phyloP scores from a whole-genome alignment of 1,140 invertebrate species.

The Neodiprion fabricii region DNA sequence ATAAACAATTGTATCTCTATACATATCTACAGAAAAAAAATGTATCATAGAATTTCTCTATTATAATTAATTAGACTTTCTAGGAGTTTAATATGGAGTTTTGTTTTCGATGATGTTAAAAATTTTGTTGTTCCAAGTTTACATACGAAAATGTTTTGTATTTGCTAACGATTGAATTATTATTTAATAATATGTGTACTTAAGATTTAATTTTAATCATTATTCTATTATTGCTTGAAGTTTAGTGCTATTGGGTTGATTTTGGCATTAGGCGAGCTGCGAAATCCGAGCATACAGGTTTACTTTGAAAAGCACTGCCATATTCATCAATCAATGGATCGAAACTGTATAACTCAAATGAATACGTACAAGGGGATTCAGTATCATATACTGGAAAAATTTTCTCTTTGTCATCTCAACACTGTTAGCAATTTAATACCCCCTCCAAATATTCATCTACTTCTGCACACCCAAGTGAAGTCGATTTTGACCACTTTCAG shows the following conservation, averaged over 20 bases:
- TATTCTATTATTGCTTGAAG: constrained; percentile 57
- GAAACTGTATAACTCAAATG: background rate
- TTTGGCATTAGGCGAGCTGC: constrained; percentile 57
- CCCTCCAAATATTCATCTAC: too few species aligned
- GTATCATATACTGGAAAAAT: background rate
- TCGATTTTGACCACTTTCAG: too few species aligned
- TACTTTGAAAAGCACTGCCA: background rate
- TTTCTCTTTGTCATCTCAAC: background rate
- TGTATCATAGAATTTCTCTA: constrained; percentile 56
- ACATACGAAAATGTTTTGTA: constrained; percentile 32
- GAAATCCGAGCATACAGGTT: background rate
- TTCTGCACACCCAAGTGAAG: too few species aligned
- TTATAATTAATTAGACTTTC: constrained; percentile 60
- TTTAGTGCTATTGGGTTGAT: constrained; percentile 51
- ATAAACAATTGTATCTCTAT: constrained; percentile 52
- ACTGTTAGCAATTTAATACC: background rate
- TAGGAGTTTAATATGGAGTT: constrained; percentile 57
- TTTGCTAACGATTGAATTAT: constrained; percentile 3
- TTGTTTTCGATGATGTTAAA: constrained; percentile 47
- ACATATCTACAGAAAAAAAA: constrained; percentile 60
- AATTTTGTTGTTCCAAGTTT: constrained; percentile 40
- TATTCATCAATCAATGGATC: background rate
- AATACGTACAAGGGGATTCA: background rate
- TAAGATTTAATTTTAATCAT: constrained; percentile 29
- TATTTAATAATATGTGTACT: constrained; percentile 23